Percentiles rank a stretch among this genome's conserved stretches.
phyloP scores from a whole-genome alignment of 2,797 vertebrate species.

The Sebastes baramenuke region DNA sequence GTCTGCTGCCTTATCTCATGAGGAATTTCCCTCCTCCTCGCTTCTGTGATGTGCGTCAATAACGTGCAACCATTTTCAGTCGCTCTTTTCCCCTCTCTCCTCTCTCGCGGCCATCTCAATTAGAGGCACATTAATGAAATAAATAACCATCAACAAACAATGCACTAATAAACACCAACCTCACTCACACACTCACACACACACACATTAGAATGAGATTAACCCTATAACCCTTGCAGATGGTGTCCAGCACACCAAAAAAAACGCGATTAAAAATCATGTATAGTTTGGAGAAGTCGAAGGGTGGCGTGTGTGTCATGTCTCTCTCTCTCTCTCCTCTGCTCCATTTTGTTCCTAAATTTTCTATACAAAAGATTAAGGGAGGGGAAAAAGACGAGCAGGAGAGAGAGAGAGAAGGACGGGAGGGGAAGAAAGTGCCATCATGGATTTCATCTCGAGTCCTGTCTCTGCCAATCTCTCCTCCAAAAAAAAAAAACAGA shows the following conservation, averaged over 20 bases:
- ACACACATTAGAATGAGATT: conserved; percentile 46
- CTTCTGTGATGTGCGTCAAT: conserved; percentile 84
- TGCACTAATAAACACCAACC: conserved; percentile 64
- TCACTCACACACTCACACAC: not conserved
- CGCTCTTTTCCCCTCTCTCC: conserved; percentile 67
- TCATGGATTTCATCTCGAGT: conserved; percentile 85
- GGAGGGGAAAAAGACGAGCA: conserved; percentile 79
- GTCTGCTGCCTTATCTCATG: conserved; percentile 80
- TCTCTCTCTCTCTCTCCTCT: conserved; percentile 72
- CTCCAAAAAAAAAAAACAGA: not conserved
- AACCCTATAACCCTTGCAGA: conserved; percentile 33
- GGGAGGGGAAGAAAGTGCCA: conserved; percentile 76
- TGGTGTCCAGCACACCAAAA: conserved; percentile 24
- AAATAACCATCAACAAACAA: conserved; percentile 84
- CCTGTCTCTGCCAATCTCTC: conserved; percentile 72
- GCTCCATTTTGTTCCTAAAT: conserved; percentile 85
- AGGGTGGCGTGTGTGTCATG: conserved; percentile 71
- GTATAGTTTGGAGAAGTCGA: conserved; percentile 70
- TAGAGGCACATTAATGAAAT: conserved; percentile 85
- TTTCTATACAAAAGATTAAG: conserved; percentile 87
- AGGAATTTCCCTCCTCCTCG: conserved; percentile 81
- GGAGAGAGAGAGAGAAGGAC: conserved; percentile 52
- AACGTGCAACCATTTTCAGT: conserved; percentile 87
- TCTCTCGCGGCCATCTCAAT: conserved; percentile 88
- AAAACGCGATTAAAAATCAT: conserved; percentile 49